Evolutionary conservation across 2,888 invertebrate species (phyloP).

Genomic region (Sericinus montela): DNA sequence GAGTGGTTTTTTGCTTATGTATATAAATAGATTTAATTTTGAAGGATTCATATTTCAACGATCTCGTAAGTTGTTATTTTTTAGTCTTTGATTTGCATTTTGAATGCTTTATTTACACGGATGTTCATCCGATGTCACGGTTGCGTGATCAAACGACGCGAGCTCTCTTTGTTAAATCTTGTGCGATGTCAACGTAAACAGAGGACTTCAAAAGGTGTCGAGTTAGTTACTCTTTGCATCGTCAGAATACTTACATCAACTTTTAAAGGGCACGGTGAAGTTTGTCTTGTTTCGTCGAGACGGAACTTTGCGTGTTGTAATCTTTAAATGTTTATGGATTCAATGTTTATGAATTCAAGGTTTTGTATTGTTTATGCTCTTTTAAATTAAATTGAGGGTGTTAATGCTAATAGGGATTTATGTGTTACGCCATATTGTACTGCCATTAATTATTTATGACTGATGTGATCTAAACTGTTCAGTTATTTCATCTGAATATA

Average conservation of each 20-base stretch:
- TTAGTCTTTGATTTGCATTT: conserved; percentile 7
- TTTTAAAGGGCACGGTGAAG: background rate
- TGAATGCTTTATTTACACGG: conserved; percentile 1
- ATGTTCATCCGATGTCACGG: conserved; percentile 6
- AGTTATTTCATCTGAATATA: no score
- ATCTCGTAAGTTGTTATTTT: background rate
- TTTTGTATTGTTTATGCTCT: no score
- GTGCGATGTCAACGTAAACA: conserved; percentile 13
- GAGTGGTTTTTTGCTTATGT: no score
- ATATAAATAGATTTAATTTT: no score
- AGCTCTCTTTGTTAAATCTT: conserved; percentile 15
- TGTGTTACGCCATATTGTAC: no score
- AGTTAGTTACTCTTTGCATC: conserved; percentile 8
- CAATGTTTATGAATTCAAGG: no score
- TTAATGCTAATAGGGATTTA: no score
- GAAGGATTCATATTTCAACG: no score
- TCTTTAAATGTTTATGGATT: no score
- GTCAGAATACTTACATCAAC: background rate
- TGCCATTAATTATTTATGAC: no score
- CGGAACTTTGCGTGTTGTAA: background rate
- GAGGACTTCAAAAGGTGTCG: conserved; percentile 9
- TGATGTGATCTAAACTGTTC: no score
- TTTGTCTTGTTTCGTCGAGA: background rate
- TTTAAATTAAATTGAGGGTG: no score
- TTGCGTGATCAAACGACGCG: conserved; percentile 11